These are phyloP conservation scores for Paratrypauchen microcephalus DNA, from an alignment of 2,797 vertebrate species.

Conservation along the genomic window DNA sequence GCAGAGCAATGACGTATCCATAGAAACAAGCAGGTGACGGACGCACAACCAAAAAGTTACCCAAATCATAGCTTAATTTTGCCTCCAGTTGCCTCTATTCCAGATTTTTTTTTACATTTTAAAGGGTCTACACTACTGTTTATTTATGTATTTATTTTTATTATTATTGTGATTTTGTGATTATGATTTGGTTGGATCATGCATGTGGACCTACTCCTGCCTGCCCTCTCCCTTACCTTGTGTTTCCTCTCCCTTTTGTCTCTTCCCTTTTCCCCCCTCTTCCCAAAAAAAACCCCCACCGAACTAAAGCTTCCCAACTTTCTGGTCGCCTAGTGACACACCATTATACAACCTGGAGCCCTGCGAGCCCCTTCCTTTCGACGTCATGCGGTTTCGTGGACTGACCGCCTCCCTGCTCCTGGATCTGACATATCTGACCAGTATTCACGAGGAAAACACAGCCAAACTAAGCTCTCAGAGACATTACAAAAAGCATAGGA, in stretches of 20 bases:
- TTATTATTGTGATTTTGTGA: background rate
- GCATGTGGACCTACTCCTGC: conserved; percentile 62
- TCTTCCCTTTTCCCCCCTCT: conserved; percentile 74
- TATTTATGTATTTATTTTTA: background rate
- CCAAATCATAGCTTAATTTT: no score
- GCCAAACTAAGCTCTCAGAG: conserved; percentile 84
- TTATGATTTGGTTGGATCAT: conserved; percentile 17
- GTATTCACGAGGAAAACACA: conserved; percentile 87
- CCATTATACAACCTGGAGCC: conserved; percentile 98
- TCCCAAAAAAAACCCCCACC: conserved; percentile 13
- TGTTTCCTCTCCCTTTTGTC: conserved; percentile 79
- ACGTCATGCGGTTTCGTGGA: conserved; percentile 92
- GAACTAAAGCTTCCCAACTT: conserved; percentile 99
- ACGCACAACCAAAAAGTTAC: no score
- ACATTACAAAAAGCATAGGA: conserved; percentile 89
- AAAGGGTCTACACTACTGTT: no score
- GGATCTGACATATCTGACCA: conserved; percentile 95
- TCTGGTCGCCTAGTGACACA: conserved; percentile 99
- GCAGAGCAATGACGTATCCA: no score
- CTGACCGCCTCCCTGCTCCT: conserved; percentile 91
- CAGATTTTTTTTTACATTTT: no score
- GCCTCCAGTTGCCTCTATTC: no score
- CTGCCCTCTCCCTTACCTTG: conserved; percentile 90
- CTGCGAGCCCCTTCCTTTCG: conserved; percentile 94
- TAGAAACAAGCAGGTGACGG: no score